Conservation (phyloP, 2,888 invertebrate genomes). For the Leptodirus hochenwartii region DNA sequence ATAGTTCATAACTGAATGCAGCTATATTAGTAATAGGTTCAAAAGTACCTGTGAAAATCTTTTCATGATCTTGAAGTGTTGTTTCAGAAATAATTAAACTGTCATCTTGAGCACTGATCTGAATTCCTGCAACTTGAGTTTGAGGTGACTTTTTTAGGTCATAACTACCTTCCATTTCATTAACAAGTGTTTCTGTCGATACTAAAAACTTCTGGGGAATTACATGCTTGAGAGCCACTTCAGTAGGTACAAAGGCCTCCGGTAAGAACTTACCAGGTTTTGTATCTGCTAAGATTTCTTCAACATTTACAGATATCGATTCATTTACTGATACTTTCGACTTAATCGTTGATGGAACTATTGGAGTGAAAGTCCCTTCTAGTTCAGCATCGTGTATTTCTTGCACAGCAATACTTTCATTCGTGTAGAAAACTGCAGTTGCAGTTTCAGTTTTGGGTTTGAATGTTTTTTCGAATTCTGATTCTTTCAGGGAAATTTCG, state of each 20-base stretch:
- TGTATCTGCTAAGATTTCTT: conserved; percentile 48
- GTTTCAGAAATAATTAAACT: conserved; percentile 36
- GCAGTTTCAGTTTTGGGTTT: conserved; percentile 34
- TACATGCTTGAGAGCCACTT: conserved; percentile 47
- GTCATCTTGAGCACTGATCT: conserved; percentile 37
- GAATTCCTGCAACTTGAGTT: conserved; percentile 38
- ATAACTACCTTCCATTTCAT: conserved; percentile 49
- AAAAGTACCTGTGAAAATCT: conserved; percentile 28
- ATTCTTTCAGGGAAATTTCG: conserved; percentile 39
- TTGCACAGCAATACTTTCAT: conserved; percentile 42
- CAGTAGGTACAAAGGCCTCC: conserved; percentile 61
- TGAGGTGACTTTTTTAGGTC: conserved; percentile 38
- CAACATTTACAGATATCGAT: conserved; percentile 43
- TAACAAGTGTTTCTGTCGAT: conserved; percentile 43
- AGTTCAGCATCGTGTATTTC: conserved; percentile 41
- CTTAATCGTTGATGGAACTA: conserved; percentile 30
- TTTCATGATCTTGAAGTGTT: conserved; percentile 47
- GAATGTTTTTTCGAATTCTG: conserved; percentile 30
- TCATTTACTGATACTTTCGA: conserved; percentile 44
- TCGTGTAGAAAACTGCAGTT: conserved; percentile 35
- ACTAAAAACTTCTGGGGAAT: conserved; percentile 45
- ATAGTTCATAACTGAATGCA: conserved; percentile 30
- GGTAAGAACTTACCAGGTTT: conserved; percentile 64
- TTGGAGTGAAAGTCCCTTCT: conserved; percentile 35
- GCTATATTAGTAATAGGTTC: conserved; percentile 28